Conservation (phyloP, 2,888 invertebrate species). For the Epistrophella euchroma region DNA sequence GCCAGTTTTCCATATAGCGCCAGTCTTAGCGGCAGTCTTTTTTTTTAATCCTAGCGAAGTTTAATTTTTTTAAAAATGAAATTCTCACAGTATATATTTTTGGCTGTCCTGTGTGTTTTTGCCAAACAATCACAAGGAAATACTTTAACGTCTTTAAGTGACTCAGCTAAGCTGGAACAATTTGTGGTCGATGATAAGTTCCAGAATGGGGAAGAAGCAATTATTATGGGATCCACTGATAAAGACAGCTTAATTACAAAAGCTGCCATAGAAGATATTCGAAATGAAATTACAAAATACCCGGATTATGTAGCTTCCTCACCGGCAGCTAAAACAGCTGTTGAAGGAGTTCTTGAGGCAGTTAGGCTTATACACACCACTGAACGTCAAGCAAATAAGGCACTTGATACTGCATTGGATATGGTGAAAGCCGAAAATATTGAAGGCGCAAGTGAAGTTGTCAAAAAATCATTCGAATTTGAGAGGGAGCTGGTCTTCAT, state of each 20-base stretch:
- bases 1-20: too few species aligned
- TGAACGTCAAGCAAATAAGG: neutral
- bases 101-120: neutral
- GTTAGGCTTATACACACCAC: neutral
- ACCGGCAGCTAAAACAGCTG: neutral
- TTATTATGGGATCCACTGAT: neutral
- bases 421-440: neutral
- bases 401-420: neutral
- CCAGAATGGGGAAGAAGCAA: neutral
- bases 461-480: neutral
- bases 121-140: neutral
- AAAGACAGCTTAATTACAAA: neutral
- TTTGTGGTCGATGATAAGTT: neutral
- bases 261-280: neutral
- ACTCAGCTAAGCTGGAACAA: neutral
- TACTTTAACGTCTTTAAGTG: neutral
- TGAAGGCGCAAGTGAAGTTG: neutral
- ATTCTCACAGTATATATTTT: neutral
- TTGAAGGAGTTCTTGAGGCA: neutral
- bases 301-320: neutral
- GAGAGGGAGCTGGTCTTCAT: neutral
- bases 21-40: neutral
- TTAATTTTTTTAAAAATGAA: slow-evolving; percentile 15
- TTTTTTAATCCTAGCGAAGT: too few species aligned
- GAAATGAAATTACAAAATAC: neutral